A percentile compares a stretch with the other conserved stretches of the same genome.
phyloP scores from a whole-genome alignment of 2,888 invertebrate genomes.

The Chalcis sispes region DNA sequence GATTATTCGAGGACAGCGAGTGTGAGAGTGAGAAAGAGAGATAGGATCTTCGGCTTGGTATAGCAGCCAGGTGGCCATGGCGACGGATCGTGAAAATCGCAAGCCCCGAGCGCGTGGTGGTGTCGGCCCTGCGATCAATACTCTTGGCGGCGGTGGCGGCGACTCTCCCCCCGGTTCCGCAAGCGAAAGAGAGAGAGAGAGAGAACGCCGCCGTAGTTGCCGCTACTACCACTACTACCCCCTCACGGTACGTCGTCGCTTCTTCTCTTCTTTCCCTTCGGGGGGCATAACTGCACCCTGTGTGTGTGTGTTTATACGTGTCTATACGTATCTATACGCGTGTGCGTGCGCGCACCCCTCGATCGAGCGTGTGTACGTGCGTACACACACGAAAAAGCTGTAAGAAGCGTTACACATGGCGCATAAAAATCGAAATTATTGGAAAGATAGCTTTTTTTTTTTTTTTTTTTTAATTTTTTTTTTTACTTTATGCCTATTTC shows the following conservation, averaged over 20 bases:
- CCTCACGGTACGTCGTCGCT: neutral
- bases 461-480: too few relatives aligned
- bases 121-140: slow-evolving; percentile 75
- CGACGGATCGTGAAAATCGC: slow-evolving; percentile 75
- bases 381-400: neutral
- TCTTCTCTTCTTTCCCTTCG: neutral
- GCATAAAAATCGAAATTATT: slow-evolving; percentile 21
- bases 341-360: neutral
- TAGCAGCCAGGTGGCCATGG: slow-evolving; percentile 75
- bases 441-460: too few relatives aligned
- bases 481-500: too few relatives aligned
- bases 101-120: neutral
- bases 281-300: slow-evolving; percentile 1
- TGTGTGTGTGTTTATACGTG: neutral
- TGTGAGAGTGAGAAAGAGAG: slow-evolving; percentile 5
- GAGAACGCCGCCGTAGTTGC: neutral
- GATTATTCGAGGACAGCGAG: too few relatives aligned
- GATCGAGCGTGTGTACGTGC: neutral
- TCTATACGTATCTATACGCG: neutral
- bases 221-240: neutral
- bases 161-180: slow-evolving; percentile 61
- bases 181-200: neutral
- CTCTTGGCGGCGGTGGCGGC: slow-evolving; percentile 60
- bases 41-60: slow-evolving; percentile 63
- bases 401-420: slow-evolving; percentile 5